Conservation (phyloP, 2,113 vertebrate genomes). For the Alouatta palliata region DNA sequence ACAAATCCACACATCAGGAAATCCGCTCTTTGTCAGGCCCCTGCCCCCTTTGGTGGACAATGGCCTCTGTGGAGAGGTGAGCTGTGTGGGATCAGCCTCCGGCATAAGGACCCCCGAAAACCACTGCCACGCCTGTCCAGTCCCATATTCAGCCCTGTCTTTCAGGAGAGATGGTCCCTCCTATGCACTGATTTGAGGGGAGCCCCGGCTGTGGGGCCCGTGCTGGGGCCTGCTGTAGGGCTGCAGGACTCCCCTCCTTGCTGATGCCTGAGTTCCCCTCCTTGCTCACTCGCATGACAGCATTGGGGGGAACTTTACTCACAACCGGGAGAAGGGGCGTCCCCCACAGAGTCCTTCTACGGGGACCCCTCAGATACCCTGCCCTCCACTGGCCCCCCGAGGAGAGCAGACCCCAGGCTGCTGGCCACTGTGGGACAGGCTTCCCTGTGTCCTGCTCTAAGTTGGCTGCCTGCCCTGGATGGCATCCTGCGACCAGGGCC, state of each 20-base stretch:
- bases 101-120: accelerated
- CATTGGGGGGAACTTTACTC: accelerated
- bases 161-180: not conserved
- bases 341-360: not conserved
- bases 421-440: accelerated
- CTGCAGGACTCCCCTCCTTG: too few relatives aligned
- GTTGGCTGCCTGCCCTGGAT: too few relatives aligned
- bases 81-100: accelerated
- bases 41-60: not conserved
- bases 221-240: not conserved
- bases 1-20: accelerated
- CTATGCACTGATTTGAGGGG: too few relatives aligned
- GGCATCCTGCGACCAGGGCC: accelerated
- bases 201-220: not conserved
- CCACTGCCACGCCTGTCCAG: accelerated
- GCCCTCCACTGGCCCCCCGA: not conserved
- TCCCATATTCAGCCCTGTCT: accelerated
- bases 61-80: accelerated
- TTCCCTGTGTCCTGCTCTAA: not conserved
- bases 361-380: too few relatives aligned
- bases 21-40: accelerated
- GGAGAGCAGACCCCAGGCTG: not conserved
- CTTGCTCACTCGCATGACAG: accelerated
- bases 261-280: too few relatives aligned
- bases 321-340: not conserved